Evolutionary conservation across 2,888 invertebrate genomes (phyloP).

Genomic region (Melolontha melolontha): DNA sequence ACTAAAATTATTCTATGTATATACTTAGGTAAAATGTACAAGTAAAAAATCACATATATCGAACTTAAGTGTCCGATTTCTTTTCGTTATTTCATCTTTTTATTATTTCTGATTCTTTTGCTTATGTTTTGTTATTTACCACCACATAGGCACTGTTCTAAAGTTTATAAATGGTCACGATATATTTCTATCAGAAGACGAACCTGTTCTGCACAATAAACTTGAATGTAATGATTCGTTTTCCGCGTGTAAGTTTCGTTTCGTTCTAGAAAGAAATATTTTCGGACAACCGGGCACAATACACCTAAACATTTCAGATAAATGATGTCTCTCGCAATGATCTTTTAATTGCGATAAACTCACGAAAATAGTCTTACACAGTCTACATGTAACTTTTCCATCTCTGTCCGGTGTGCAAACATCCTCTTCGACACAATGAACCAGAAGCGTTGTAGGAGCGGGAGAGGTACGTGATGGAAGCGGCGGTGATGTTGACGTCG

Average conservation of each 20-base stretch:
- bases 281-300: constrained; percentile 82
- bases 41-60: constrained; percentile 60
- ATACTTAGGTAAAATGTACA: constrained; percentile 56
- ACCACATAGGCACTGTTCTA: constrained; percentile 64
- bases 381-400: constrained; percentile 76
- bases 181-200: constrained; percentile 52
- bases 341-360: constrained; percentile 75
- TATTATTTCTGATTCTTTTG: constrained; percentile 1
- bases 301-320: constrained; percentile 79
- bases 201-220: constrained; percentile 61
- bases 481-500: constrained; percentile 67
- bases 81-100: constrained; percentile 8
- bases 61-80: constrained; percentile 39
- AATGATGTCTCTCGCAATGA: constrained; percentile 79
- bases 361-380: constrained; percentile 75
- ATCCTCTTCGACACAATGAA: constrained; percentile 77
- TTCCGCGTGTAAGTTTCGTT: constrained; percentile 82
- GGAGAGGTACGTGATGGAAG: constrained; percentile 50
- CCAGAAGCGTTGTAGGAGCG: constrained; percentile 60
- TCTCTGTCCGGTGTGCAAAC: constrained; percentile 75
- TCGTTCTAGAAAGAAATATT: constrained; percentile 82
- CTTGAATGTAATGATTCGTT: constrained; percentile 70
- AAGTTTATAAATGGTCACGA: constrained; percentile 64
- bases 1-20: constrained; percentile 55
- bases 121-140: constrained; percentile 48